These are phyloP conservation scores for Cephus sareptanus DNA, from an alignment of 2,888 invertebrate genomes.

Conservation along the genomic window DNA sequence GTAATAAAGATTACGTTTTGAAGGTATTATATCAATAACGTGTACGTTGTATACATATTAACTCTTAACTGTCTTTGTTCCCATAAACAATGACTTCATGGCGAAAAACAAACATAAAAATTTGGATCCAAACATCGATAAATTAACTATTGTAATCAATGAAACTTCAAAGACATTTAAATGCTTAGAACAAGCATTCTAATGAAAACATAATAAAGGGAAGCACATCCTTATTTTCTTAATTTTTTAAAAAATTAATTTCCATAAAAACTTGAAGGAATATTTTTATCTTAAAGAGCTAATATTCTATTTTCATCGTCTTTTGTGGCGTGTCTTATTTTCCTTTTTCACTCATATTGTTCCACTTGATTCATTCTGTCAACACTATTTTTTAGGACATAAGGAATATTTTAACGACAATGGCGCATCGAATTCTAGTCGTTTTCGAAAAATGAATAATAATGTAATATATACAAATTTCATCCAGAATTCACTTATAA, in stretches of 20 bases:
- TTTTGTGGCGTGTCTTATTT: neutral
- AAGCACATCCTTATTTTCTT: neutral
- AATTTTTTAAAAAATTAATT: neutral
- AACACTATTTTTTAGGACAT: neutral
- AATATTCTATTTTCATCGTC: neutral
- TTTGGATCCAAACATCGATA: neutral
- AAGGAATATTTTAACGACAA: neutral
- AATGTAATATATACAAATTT: constrained; percentile 60
- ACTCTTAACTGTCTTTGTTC: too few species aligned
- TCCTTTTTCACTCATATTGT: neutral
- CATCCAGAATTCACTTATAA: constrained; percentile 40
- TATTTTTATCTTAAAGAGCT: neutral
- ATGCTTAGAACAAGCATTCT: neutral
- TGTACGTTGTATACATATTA: neutral
- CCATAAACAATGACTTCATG: too few species aligned
- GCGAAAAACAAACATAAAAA: neutral
- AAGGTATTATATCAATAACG: neutral
- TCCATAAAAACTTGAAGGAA: neutral
- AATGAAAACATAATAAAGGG: neutral
- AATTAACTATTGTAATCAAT: neutral
- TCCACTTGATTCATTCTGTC: neutral
- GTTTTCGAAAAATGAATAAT: constrained; percentile 29
- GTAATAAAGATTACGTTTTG: neutral
- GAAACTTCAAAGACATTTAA: neutral
- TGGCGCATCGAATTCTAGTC: neutral